Conservation (phyloP, 2,888 invertebrate genomes). For the Lasioglossum pauxillum region DNA sequence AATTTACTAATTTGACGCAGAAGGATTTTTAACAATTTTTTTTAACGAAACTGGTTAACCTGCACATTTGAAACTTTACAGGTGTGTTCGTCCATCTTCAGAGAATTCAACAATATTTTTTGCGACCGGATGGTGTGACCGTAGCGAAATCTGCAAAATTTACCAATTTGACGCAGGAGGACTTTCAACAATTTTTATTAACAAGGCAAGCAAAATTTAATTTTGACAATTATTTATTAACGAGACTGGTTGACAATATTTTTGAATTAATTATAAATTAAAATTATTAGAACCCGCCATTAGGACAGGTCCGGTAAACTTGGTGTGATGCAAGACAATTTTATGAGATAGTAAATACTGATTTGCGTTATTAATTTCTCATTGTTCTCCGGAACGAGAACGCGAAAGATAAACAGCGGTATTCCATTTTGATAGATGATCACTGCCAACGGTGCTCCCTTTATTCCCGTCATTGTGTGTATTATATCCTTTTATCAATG, state of each 20-base stretch:
- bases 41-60: too few species aligned
- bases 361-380: not conserved
- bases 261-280: not conserved
- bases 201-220: not conserved
- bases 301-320: too few species aligned
- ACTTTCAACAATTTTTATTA: not conserved
- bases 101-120: not conserved
- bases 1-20: too few species aligned
- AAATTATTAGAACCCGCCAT: too few species aligned
- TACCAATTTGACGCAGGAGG: not conserved
- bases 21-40: too few species aligned
- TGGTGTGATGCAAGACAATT: not conserved
- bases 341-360: not conserved
- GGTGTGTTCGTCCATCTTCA: not conserved
- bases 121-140: not conserved
- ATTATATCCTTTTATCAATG: not conserved
- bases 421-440: not conserved
- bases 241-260: too few species aligned
- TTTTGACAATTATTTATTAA: too few species aligned
- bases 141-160: not conserved
- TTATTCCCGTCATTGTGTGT: not conserved
- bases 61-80: not conserved
- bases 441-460: not conserved
- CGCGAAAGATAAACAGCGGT: not conserved
- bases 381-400: not conserved